Evolutionary conservation across 1,140 invertebrate genomes (phyloP).

Genomic region (Ceratitis capitata): DNA sequence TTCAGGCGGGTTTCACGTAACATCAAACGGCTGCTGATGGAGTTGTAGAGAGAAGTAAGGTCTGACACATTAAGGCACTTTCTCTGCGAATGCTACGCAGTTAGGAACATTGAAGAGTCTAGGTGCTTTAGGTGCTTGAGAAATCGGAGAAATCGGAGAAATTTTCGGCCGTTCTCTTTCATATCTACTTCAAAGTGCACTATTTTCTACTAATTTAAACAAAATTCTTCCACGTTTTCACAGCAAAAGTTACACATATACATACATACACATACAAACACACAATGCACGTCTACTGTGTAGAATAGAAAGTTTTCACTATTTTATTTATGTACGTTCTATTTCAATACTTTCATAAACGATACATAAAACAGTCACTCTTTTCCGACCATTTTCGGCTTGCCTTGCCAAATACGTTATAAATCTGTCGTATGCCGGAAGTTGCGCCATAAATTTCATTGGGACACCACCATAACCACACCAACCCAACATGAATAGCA

Average conservation of each 20-base stretch:
- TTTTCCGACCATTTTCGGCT: constrained; percentile 28
- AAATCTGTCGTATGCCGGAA: constrained; percentile 25
- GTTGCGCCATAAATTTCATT: constrained; percentile 7
- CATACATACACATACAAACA: background rate
- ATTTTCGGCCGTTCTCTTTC: background rate
- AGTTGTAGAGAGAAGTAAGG: too few relatives aligned
- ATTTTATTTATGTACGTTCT: background rate
- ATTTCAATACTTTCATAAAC: background rate
- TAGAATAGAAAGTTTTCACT: background rate
- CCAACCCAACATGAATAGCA: background rate
- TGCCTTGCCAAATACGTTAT: constrained; percentile 12
- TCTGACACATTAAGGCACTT: too few relatives aligned
- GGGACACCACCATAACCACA: background rate
- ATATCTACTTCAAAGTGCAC: background rate
- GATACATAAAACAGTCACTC: constrained; percentile 21
- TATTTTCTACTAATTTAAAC: background rate
- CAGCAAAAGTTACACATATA: background rate
- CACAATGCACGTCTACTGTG: too few relatives aligned
- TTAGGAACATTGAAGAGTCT: too few relatives aligned
- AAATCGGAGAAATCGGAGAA: too few relatives aligned
- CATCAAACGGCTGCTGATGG: too few relatives aligned
- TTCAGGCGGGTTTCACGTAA: too few relatives aligned
- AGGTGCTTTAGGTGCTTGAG: too few relatives aligned
- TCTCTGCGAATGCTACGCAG: too few relatives aligned
- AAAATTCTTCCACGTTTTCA: background rate